These are phyloP conservation scores for Phenacoccus solenopsis DNA, from an alignment of 1,140 invertebrate genomes.

Conservation along the genomic window DNA sequence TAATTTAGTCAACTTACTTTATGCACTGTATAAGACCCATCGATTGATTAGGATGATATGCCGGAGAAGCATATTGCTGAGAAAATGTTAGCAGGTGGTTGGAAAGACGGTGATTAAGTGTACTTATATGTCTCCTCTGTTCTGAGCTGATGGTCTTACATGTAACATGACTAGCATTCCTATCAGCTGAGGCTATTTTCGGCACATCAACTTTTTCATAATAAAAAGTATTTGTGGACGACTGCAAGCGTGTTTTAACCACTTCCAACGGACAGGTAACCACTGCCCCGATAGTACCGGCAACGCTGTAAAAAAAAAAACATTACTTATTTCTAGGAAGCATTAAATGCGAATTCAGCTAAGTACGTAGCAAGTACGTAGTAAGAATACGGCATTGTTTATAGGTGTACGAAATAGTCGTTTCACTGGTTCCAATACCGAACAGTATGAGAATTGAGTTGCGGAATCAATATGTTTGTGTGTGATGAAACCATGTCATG, in stretches of 20 bases:
- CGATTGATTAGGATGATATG: slow-evolving; percentile 33
- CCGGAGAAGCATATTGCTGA: slow-evolving; percentile 42
- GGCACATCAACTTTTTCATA: slow-evolving; percentile 31
- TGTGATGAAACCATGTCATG: no score
- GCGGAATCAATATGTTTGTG: no score
- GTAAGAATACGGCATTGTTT: not conserved
- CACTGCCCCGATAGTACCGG: slow-evolving; percentile 89
- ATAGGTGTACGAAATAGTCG: not conserved
- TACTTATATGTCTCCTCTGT: slow-evolving; percentile 37
- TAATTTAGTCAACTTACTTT: slow-evolving; percentile 35
- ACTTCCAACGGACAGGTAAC: slow-evolving; percentile 97
- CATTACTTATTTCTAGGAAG: not conserved
- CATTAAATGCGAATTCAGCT: not conserved
- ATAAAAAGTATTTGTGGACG: slow-evolving; percentile 57
- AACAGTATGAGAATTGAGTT: not conserved
- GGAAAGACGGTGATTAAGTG: slow-evolving; percentile 29
- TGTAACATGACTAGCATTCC: slow-evolving; percentile 35
- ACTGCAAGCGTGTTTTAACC: slow-evolving; percentile 94
- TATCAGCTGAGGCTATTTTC: slow-evolving; percentile 36
- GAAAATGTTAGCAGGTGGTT: slow-evolving; percentile 44
- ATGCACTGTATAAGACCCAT: slow-evolving; percentile 56
- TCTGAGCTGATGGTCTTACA: slow-evolving; percentile 37
- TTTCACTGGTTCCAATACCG: not conserved
- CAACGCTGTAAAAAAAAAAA: slow-evolving; percentile 49
- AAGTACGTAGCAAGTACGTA: not conserved